These are phyloP conservation scores for Nothobranchius kuhntae DNA, from an alignment of 2,113 vertebrate species.

Conservation along the genomic window DNA sequence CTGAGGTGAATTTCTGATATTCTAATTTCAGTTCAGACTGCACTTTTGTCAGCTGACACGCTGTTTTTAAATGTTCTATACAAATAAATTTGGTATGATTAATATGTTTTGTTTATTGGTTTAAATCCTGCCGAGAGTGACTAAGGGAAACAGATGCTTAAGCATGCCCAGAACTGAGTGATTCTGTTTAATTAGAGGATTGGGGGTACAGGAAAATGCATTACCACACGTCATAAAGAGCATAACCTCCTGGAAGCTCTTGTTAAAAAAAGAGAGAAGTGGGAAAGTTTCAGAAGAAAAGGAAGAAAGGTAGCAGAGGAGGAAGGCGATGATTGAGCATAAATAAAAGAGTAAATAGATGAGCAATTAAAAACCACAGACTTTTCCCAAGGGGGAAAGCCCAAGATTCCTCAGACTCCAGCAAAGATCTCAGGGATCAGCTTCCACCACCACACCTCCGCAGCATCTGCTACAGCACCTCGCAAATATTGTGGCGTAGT, in stretches of 20 bases:
- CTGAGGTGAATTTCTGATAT: neutral
- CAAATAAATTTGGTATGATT: too few relatives aligned
- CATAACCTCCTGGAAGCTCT: neutral
- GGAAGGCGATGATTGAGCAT: slow-evolving; percentile 11
- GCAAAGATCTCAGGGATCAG: slow-evolving; percentile 46
- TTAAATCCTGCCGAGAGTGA: neutral
- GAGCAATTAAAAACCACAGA: slow-evolving; percentile 54
- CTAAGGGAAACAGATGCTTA: slow-evolving; percentile 9
- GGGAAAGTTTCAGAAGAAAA: slow-evolving; percentile 6
- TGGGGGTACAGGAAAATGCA: slow-evolving; percentile 2
- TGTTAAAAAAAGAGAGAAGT: slow-evolving; percentile 7
- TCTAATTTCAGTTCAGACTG: neutral
- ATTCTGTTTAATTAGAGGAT: slow-evolving; percentile 28
- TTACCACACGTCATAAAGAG: slow-evolving; percentile 20
- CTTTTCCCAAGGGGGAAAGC: slow-evolving; percentile 44
- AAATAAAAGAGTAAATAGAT: slow-evolving; percentile 26
- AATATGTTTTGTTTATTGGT: neutral
- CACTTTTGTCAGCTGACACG: too few relatives aligned
- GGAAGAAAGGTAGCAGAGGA: slow-evolving; percentile 1
- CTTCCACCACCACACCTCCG: slow-evolving; percentile 23
- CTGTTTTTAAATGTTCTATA: too few relatives aligned
- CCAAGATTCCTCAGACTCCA: slow-evolving; percentile 50
- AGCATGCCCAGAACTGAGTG: slow-evolving; percentile 8
- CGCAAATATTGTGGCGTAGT: slow-evolving; percentile 19
- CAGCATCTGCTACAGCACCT: slow-evolving; percentile 21